Base-by-base conservation (phyloP, 2,113 vertebrate species). In the Saccopteryx leptura region DNA sequence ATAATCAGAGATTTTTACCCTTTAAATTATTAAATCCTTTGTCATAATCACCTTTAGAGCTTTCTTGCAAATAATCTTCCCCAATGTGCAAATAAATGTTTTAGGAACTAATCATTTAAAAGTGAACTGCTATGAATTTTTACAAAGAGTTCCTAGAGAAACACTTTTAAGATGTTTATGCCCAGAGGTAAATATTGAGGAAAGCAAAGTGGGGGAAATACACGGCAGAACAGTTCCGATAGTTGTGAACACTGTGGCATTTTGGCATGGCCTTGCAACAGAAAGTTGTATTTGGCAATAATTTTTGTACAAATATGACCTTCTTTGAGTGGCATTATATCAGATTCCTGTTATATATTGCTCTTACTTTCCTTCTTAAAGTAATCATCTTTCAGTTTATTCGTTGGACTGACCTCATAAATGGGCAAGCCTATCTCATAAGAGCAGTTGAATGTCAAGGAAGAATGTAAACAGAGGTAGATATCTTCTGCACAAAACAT, bases 261-360 rank as follows among this genome's bases (percentile, higher is more conserved):
- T 92, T 86, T 71, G n/a, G 61, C 94, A 94, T 6, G 71, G 10
- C 28, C 21, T 56, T 63, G 65, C 17, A 85, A 61, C 74, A 79
- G 91, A 81, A 80, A 63, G 58, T 58, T 75, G 31, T 88, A 15
- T 94, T 86, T 69, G 87, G 63, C 50, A 93, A 87, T 76, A 91
- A 88, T 83, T 71, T 90, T 89, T 96, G 79, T 79, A 68, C 50
- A 96, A 87, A 97, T 83, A 94, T 71, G 91, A 96, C 60, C 81
- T 94, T 91, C 48, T 85, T 78, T 66, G 89, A 52, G 81, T 52
- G 69, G 82, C 4, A 56, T 54, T 23, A 63, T 68, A 50, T 66
- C 56, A 91, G 52, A 52, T 48, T 87, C 10, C 33, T 91, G 26
- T 65, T 86, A 84, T 28, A 31, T 89, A 71, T 33, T 72, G 4